A percentile compares a stretch with the other conserved stretches of the same genome.
phyloP scores from a whole-genome alignment of 2,888 invertebrate genomes.

The Temnothorax rugatulus region DNA sequence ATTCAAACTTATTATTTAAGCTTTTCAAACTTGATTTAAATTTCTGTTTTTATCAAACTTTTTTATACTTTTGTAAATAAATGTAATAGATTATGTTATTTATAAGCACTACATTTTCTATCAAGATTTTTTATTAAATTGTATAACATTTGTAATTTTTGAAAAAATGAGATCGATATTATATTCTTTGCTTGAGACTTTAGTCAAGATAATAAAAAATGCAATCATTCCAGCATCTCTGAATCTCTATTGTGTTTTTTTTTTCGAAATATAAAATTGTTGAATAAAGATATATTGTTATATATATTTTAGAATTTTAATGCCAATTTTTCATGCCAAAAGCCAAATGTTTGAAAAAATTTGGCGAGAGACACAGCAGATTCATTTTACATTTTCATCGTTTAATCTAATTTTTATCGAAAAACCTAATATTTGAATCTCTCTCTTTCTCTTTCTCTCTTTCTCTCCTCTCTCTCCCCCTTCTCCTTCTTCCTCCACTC shows the following conservation, averaged over 20 bases:
- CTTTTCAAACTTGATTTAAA: too few relatives aligned
- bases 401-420: background rate
- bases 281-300: background rate
- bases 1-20: too few relatives aligned
- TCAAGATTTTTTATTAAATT: too few relatives aligned
- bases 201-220: background rate
- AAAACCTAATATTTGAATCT: background rate
- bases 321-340: conserved; percentile 1
- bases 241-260: background rate
- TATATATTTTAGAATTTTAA: background rate
- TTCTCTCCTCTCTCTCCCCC: background rate
- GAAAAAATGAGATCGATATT: background rate
- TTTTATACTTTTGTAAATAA: too few relatives aligned
- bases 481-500: background rate
- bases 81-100: too few relatives aligned
- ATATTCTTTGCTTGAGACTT: background rate
- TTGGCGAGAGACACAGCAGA: background rate
- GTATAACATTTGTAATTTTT: too few relatives aligned
- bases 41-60: too few relatives aligned
- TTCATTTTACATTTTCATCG: background rate
- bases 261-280: background rate
- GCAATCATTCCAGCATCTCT: too few relatives aligned
- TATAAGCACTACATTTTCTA: too few relatives aligned
- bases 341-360: background rate
- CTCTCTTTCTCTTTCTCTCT: background rate